Conservation (phyloP, 2,888 invertebrate genomes). For the Drosophila kokeensis region DNA sequence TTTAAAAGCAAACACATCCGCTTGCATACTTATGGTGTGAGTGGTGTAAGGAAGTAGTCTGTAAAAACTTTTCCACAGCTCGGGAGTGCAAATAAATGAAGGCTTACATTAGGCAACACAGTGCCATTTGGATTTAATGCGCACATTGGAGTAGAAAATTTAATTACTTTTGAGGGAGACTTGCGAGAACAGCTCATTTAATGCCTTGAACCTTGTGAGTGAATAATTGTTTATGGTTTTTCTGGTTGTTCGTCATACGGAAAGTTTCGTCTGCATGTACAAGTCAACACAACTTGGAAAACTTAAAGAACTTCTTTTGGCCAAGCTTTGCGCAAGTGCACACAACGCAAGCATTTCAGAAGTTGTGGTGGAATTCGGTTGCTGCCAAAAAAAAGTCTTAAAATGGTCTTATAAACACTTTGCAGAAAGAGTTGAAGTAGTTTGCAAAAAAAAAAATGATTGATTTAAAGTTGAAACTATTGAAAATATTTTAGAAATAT, state of each 20-base stretch:
- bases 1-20: neutral
- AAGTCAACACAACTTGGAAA: neutral
- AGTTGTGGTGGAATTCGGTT: neutral
- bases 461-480: neutral
- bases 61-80: neutral
- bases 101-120: neutral
- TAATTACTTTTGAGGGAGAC: conserved; percentile 3
- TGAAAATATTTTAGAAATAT: neutral
- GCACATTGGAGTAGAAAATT: conserved; percentile 5
- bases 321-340: neutral
- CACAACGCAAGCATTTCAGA: neutral
- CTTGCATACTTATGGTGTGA: neutral
- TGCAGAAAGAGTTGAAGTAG: neutral
- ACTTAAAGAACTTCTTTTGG: neutral
- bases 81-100: conserved; percentile 1
- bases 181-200: conserved; percentile 1
- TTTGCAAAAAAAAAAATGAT: neutral
- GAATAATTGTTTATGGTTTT: conserved; percentile 10
- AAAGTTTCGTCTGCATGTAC: conserved; percentile 1
- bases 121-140: conserved; percentile 11
- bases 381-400: neutral
- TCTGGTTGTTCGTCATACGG: neutral
- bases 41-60: neutral
- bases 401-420: neutral
- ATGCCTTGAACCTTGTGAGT: conserved; percentile 1